Conservation (phyloP, 2,113 vertebrate genomes). For the Numida meleagris region DNA sequence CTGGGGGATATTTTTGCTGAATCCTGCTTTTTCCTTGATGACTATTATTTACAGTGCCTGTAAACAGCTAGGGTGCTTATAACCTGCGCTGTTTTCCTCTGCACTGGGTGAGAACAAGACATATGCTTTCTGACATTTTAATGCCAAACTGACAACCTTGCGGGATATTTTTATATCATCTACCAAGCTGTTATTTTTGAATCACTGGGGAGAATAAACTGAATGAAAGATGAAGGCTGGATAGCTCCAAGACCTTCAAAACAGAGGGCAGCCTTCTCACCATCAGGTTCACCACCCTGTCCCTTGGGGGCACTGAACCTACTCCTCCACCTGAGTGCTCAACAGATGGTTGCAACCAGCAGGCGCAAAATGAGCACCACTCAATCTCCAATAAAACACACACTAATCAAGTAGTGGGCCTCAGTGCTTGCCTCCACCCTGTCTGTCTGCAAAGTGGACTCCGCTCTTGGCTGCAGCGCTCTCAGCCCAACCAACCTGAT, state of each 20-base stretch:
- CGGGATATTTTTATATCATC: constrained; percentile 41
- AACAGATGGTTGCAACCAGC: rapidly evolving
- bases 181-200: constrained; percentile 16
- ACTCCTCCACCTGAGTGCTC: rapidly evolving
- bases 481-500: constrained; percentile 78
- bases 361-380: background rate
- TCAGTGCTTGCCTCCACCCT: background rate
- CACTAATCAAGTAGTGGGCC: background rate
- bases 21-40: background rate
- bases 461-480: background rate
- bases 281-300: background rate
- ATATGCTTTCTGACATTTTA: constrained; percentile 52
- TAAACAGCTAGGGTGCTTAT: background rate
- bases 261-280: background rate
- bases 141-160: constrained; percentile 39
- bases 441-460: background rate
- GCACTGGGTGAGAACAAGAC: constrained; percentile 33
- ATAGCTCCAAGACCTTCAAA: background rate
- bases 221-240: constrained; percentile 27
- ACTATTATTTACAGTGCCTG: constrained; percentile 5
- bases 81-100: background rate
- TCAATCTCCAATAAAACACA: background rate
- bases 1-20: background rate
- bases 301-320: rapidly evolving
- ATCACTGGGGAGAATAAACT: constrained; percentile 18